Conservation (phyloP, 2,797 vertebrate genomes). For the Enteromius thamalakanensis region DNA sequence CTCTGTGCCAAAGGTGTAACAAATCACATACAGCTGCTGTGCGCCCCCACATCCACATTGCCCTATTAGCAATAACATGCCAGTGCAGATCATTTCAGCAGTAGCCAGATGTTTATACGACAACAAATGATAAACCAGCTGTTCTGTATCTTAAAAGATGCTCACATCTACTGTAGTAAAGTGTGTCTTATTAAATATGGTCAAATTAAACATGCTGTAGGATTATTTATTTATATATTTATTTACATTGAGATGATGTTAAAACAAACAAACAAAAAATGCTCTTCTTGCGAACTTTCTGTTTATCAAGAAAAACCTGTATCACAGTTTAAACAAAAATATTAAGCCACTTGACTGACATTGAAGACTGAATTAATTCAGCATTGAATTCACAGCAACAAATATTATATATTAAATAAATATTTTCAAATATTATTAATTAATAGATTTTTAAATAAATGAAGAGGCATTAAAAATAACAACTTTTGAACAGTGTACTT, state of each 20-base stretch:
- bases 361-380: background rate
- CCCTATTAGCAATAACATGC: constrained; percentile 27
- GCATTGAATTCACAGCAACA: background rate
- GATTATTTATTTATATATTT: background rate
- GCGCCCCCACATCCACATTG: constrained; percentile 20
- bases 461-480: background rate
- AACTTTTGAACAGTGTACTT: background rate
- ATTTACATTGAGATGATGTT: background rate
- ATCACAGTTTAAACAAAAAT: background rate
- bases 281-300: background rate
- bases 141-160: background rate
- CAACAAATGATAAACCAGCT: background rate
- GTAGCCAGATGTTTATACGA: constrained; percentile 19
- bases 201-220: background rate
- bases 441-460: background rate
- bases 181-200: background rate
- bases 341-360: background rate
- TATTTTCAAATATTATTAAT: no score
- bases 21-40: constrained; percentile 35
- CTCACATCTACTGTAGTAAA: background rate
- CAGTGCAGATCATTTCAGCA: constrained; percentile 18
- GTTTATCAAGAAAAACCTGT: background rate
- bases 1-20: constrained; percentile 41
- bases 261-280: background rate
- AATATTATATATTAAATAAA: no score